Evolutionary conservation across 2,797 vertebrate genomes (phyloP).

Genomic region (Acanthiza pusilla): DNA sequence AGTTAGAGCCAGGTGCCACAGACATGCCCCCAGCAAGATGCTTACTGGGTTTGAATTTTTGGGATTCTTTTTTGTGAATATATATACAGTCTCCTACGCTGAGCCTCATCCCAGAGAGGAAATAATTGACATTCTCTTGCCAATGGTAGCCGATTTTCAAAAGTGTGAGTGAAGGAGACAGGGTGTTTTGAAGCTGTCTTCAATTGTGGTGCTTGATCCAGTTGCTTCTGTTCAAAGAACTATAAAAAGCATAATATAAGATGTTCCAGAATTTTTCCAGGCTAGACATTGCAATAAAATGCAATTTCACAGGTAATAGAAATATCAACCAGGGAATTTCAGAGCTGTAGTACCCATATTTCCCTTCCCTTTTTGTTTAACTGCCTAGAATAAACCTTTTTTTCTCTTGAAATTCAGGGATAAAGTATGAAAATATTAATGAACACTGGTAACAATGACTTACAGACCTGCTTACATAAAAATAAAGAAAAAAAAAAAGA

Average conservation of each 20-base stretch:
- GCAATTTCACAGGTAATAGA: background rate
- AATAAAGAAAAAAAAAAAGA: too few relatives aligned
- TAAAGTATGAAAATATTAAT: background rate
- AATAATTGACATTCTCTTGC: slow-evolving; percentile 27
- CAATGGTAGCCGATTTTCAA: background rate
- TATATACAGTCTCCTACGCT: background rate
- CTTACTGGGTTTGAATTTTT: background rate
- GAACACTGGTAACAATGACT: background rate
- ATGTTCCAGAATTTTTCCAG: background rate
- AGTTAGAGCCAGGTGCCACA: background rate
- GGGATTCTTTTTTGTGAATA: background rate
- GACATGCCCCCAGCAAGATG: background rate
- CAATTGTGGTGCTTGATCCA: background rate
- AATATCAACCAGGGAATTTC: background rate
- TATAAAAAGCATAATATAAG: background rate
- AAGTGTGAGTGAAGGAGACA: background rate
- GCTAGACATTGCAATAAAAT: background rate
- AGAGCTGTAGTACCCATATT: background rate
- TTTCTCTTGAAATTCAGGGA: background rate
- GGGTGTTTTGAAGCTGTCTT: background rate
- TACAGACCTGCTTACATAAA: background rate
- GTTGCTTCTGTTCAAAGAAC: background rate
- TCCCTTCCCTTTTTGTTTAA: background rate
- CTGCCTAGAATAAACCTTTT: background rate
- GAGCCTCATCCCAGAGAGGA: background rate